Conservation (phyloP, 1,140 invertebrate species). For the Trichomalopsis sarcophagae region DNA sequence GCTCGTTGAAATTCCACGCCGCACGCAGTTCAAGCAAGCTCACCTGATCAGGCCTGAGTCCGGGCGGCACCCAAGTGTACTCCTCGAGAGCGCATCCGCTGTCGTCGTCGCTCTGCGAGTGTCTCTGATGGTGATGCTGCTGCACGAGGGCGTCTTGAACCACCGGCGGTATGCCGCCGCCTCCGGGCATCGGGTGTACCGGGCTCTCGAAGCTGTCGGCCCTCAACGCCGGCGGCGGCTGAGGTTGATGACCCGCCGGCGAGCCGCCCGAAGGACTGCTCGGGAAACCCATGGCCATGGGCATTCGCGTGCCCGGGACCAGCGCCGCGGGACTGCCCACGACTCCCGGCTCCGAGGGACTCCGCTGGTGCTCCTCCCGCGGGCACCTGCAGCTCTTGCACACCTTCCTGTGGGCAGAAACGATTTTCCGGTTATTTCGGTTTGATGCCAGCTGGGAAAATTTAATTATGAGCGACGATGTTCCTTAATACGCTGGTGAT, state of each 20-base stretch:
- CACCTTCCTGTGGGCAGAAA: slow-evolving; percentile 77
- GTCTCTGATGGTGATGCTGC: slow-evolving; percentile 83
- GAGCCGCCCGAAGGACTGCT: slow-evolving; percentile 58
- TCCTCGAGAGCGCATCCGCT: slow-evolving; percentile 97
- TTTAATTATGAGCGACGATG: no score
- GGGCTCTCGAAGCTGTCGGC: slow-evolving; percentile 69
- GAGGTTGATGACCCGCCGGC: slow-evolving; percentile 62
- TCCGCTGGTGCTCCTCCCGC: slow-evolving; percentile 78
- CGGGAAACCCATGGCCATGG: slow-evolving; percentile 71
- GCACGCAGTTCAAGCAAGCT: slow-evolving; percentile 48
- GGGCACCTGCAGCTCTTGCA: slow-evolving; percentile 84
- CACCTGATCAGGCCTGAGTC: slow-evolving; percentile 96
- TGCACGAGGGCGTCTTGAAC: slow-evolving; percentile 69
- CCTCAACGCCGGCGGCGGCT: slow-evolving; percentile 61
- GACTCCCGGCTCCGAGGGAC: slow-evolving; percentile 59
- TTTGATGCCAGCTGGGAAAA: no score
- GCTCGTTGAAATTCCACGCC: no score
- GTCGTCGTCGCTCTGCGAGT: slow-evolving; percentile 97
- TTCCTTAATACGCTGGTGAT: no score
- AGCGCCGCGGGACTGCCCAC: slow-evolving; percentile 53
- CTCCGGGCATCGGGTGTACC: slow-evolving; percentile 66
- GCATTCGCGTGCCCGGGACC: slow-evolving; percentile 67
- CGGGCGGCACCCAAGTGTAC: slow-evolving; percentile 98
- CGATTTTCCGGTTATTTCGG: no score
- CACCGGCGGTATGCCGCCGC: slow-evolving; percentile 55